These are phyloP conservation scores for Micrastur ruficollis DNA, from an alignment of 2,797 vertebrate species.

Conservation along the genomic window DNA sequence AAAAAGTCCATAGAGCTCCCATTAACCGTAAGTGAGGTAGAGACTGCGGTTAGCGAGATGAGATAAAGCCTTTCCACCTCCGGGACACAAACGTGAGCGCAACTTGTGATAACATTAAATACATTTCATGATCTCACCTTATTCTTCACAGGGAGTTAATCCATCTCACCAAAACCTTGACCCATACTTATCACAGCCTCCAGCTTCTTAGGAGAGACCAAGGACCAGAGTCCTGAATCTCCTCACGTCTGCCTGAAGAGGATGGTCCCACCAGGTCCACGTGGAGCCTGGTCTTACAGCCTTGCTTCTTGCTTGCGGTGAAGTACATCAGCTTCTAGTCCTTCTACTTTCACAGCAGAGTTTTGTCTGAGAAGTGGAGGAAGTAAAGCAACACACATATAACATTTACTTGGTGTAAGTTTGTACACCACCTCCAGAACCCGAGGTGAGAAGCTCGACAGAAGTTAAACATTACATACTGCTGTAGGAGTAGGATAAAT, in stretches of 20 bases:
- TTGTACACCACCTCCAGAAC: not conserved
- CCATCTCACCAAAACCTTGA: not conserved
- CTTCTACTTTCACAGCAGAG: not conserved
- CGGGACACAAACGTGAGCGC: conserved; percentile 31
- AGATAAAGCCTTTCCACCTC: conserved; percentile 42
- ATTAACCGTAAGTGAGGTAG: not conserved
- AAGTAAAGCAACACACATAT: not conserved
- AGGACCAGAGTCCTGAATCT: not conserved
- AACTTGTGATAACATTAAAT: conserved; percentile 28
- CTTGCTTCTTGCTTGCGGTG: not conserved
- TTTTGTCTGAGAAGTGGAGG: not conserved
- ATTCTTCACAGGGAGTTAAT: not conserved
- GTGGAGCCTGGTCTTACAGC: not conserved
- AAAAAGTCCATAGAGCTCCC: conserved; percentile 21
- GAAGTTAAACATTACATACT: not conserved
- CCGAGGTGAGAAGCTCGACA: not conserved
- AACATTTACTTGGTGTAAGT: not conserved
- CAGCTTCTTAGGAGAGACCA: not conserved
- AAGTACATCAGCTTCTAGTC: not conserved
- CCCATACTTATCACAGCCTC: not conserved
- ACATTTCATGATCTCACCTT: not conserved
- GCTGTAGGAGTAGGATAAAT: not conserved
- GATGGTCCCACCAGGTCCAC: not conserved
- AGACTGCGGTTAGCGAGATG: not conserved
- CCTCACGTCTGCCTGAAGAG: not conserved